Evolutionary conservation across 1,140 invertebrate species (phyloP).

Genomic region (Nasonia vitripennis): DNA sequence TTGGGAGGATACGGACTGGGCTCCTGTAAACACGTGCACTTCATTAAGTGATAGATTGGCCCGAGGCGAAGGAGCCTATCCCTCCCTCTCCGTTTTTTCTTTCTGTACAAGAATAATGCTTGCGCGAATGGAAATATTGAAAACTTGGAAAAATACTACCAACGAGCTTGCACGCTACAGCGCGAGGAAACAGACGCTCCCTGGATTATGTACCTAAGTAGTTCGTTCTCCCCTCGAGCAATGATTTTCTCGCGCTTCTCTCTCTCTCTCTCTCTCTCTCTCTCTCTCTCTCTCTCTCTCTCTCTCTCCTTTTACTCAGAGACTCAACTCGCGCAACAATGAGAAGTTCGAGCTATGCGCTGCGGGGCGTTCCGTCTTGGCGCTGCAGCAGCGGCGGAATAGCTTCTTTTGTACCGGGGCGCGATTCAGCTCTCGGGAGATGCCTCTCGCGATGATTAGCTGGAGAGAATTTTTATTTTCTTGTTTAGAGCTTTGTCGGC

Average conservation of each 20-base stretch:
- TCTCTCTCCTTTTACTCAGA: no score
- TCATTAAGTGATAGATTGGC: conserved; percentile 18
- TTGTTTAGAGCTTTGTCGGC: neutral
- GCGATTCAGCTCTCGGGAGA: neutral
- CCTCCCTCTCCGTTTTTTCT: no score
- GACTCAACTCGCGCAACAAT: neutral
- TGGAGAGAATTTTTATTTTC: neutral
- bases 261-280: neutral
- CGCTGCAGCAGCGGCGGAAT: no score
- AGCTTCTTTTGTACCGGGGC: neutral
- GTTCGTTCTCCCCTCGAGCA: neutral
- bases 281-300: neutral
- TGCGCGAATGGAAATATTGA: neutral
- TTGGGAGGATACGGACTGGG: neutral
- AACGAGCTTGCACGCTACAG: neutral
- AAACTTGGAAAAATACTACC: neutral
- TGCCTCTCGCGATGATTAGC: neutral
- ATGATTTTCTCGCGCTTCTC: neutral
- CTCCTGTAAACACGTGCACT: conserved; percentile 22
- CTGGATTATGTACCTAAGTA: neutral
- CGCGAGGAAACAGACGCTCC: neutral
- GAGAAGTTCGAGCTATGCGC: neutral
- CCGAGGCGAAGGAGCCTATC: neutral
- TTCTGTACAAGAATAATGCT: neutral
- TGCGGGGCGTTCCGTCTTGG: neutral